Base-by-base conservation (phyloP, 2,797 vertebrate genomes). In the Oophaga sylvatica region DNA sequence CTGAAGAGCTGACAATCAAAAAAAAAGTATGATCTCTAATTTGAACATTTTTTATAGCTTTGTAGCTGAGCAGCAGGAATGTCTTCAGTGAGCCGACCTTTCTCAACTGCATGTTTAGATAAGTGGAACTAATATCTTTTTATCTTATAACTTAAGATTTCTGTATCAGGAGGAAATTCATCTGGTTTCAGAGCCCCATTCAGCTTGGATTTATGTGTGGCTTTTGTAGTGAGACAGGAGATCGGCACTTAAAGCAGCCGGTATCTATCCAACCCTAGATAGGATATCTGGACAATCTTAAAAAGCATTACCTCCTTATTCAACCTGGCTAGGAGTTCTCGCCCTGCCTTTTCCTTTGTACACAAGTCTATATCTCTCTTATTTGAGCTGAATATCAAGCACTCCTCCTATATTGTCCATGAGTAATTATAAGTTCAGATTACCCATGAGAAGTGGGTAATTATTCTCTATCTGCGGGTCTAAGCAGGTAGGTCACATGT, bases 361-460 rank as follows among this genome's bases (percentile, higher is more conserved):
- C 56, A 48, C 45, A 17, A n/a, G 35, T 71, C 82, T 71, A n/a
- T 29, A n/a, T 85, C 65, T 84, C 80, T 67, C 76, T 88, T 80
- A 78, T 76, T 80, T 84, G 76, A 84, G 75, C 56, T 62, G 82
- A 88, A 84, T 88, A 88, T 88, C 87, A 45, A 68, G 68, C 79
- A 48, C 84, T 56, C 83, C 87, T 77, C 53, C 84, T 81, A 89
- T 89, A 85, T 85, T 89, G 87, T 89, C 81, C 80, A 81, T 68
- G 71, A 86, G 87, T 89, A 89, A 89, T 89, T 89, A 80, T 85
- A 89, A 81, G 87, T 81, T 89, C 87, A 89, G 83, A 82, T 89
- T 89, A 89, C 88, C 71, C 68, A 68, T 22, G 84, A 86, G 80
- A 82, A 81, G 79, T 79, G 80, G 88, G 80, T 86, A 86, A 89